Evolutionary conservation across 1,140 invertebrate genomes (phyloP).

Genomic region (Macrobrachium rosenbergii): DNA sequence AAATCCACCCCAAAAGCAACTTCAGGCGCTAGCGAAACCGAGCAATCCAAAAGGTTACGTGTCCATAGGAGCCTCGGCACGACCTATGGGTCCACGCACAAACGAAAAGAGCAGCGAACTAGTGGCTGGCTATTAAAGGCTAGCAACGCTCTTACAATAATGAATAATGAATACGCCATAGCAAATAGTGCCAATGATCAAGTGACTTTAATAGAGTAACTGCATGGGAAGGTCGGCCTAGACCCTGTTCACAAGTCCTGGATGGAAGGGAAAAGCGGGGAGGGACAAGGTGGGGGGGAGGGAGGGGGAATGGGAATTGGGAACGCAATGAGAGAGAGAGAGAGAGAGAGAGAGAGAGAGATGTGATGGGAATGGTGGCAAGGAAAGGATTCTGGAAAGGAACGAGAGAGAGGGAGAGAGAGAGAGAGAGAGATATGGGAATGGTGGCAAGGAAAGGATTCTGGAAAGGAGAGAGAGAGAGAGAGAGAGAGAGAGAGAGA

Average conservation of each 20-base stretch:
- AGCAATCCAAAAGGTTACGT: slow-evolving; percentile 3
- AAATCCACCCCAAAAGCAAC: background rate
- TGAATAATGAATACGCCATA: slow-evolving; percentile 56
- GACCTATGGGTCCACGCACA: background rate
- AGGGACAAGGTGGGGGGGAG: background rate
- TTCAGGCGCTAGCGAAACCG: background rate
- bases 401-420: too few relatives aligned
- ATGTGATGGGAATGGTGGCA: too few relatives aligned
- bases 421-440: too few relatives aligned
- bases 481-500: too few relatives aligned
- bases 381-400: too few relatives aligned
- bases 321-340: background rate
- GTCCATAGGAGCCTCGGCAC: background rate
- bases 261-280: background rate
- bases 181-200: slow-evolving; percentile 55
- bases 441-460: too few relatives aligned
- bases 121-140: slow-evolving; percentile 43
- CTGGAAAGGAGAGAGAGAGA: too few relatives aligned
- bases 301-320: background rate
- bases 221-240: slow-evolving; percentile 37
- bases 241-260: slow-evolving; percentile 10
- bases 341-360: too few relatives aligned
- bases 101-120: slow-evolving; percentile 48
- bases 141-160: slow-evolving; percentile 35
- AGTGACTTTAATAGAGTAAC: slow-evolving; percentile 52